Evolutionary conservation across 2,888 invertebrate species (phyloP).

Genomic region (Incurvaria masculella): DNA sequence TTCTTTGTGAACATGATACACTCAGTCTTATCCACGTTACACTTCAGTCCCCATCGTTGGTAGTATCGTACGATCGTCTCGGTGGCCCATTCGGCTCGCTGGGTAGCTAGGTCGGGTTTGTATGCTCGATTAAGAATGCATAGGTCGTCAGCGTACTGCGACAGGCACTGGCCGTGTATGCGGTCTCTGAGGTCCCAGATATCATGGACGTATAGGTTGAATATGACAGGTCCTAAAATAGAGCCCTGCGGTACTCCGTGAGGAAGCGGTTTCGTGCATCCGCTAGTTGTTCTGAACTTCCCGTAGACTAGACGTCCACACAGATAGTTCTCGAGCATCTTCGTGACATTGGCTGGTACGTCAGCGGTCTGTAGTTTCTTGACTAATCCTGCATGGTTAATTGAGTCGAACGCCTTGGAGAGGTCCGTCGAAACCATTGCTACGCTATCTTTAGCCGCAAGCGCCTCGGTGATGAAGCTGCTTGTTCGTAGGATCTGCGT

Average conservation of each 20-base stretch:
- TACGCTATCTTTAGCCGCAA: conserved; percentile 1
- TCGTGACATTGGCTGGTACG: conserved; percentile 5
- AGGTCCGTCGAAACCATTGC: conserved; percentile 9
- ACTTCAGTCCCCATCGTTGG: too few species aligned
- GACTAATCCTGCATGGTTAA: conserved; percentile 7
- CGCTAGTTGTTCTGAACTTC: neutral
- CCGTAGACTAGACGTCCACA: neutral
- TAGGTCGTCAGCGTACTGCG: conserved; percentile 2
- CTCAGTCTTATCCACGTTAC: too few species aligned
- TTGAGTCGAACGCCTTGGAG: conserved; percentile 9
- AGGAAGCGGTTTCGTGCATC: neutral
- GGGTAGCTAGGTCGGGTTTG: too few species aligned
- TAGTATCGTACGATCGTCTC: too few species aligned
- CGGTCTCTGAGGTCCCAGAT: neutral
- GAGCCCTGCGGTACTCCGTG: conserved; percentile 3
- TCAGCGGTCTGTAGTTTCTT: conserved; percentile 6
- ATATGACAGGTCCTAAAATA: conserved; percentile 1
- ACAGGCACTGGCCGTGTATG: neutral
- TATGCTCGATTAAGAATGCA: neutral
- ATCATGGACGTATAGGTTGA: conserved; percentile 2
- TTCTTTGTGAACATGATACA: neutral
- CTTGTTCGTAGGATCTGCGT: conserved; percentile 1
- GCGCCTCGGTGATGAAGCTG: neutral
- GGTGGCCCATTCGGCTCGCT: too few species aligned
- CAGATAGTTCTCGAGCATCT: conserved; percentile 1